These are phyloP conservation scores for Phocides pigmalion DNA, from an alignment of 1,140 invertebrate species.

Conservation along the genomic window DNA sequence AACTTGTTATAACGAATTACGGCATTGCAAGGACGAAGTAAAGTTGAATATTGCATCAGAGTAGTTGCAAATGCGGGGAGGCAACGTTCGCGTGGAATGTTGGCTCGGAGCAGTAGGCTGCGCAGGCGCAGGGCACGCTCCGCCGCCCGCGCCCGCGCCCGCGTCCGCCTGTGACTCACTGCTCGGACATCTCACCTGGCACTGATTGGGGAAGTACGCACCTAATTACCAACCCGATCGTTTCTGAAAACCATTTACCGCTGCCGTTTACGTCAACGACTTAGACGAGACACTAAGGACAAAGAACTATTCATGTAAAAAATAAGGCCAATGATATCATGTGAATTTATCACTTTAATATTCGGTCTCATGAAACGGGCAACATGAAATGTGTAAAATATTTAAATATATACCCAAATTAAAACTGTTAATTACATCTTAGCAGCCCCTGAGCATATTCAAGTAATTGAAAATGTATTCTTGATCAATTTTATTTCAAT, in stretches of 20 bases:
- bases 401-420: too few species aligned
- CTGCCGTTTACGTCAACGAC: constrained; percentile 52
- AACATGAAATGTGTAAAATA: too few species aligned
- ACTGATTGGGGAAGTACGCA: constrained; percentile 68
- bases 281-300: background rate
- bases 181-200: constrained; percentile 51
- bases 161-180: constrained; percentile 62
- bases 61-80: constrained; percentile 65
- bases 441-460: too few species aligned
- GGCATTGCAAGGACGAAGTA: constrained; percentile 83
- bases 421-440: too few species aligned
- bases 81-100: constrained; percentile 79
- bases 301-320: constrained; percentile 4
- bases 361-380: too few species aligned
- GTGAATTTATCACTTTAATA: too few species aligned
- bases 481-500: too few species aligned
- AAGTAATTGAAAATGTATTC: too few species aligned
- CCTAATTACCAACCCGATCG: constrained; percentile 51
- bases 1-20: constrained; percentile 81
- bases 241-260: constrained; percentile 49
- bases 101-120: constrained; percentile 54
- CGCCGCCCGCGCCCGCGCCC: constrained; percentile 44
- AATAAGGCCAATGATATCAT: too few species aligned
- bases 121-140: constrained; percentile 44
- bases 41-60: constrained; percentile 83